A percentile compares a stretch with the other conserved stretches of the same genome.
phyloP scores from a whole-genome alignment of 2,113 vertebrate genomes.

The Ifrita kowaldi region DNA sequence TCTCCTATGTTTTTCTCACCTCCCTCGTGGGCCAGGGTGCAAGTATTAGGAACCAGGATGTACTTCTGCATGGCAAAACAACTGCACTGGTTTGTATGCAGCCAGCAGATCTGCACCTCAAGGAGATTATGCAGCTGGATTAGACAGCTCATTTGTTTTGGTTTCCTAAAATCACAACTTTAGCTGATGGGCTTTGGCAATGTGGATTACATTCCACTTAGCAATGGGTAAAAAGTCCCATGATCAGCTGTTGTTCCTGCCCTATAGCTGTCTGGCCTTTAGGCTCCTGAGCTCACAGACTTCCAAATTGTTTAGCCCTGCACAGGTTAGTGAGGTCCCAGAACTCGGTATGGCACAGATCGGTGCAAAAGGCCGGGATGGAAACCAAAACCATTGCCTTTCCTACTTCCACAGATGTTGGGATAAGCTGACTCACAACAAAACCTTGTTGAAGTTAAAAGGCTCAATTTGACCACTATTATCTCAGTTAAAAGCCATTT shows the following conservation, averaged over 20 bases:
- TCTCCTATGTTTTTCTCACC: background rate
- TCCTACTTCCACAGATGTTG: background rate
- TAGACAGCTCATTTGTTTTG: background rate
- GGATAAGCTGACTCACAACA: background rate
- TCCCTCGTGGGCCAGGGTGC: background rate
- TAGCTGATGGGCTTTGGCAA: background rate
- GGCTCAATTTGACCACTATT: background rate
- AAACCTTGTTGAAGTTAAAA: background rate
- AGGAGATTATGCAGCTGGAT: background rate
- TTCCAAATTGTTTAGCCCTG: background rate
- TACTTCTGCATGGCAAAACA: background rate
- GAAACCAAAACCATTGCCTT: background rate
- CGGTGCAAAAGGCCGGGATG: background rate
- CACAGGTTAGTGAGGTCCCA: background rate
- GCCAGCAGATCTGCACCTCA: background rate
- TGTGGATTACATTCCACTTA: background rate
- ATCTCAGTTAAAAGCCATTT: background rate
- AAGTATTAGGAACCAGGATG: background rate
- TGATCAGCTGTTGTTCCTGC: background rate
- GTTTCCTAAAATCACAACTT: background rate
- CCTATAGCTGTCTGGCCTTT: background rate
- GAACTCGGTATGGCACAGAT: background rate
- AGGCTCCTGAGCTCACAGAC: background rate
- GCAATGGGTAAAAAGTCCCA: background rate
- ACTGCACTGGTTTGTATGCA: background rate